These are phyloP conservation scores for Ladona fulva DNA, from an alignment of 1,140 invertebrate genomes.

Conservation along the genomic window DNA sequence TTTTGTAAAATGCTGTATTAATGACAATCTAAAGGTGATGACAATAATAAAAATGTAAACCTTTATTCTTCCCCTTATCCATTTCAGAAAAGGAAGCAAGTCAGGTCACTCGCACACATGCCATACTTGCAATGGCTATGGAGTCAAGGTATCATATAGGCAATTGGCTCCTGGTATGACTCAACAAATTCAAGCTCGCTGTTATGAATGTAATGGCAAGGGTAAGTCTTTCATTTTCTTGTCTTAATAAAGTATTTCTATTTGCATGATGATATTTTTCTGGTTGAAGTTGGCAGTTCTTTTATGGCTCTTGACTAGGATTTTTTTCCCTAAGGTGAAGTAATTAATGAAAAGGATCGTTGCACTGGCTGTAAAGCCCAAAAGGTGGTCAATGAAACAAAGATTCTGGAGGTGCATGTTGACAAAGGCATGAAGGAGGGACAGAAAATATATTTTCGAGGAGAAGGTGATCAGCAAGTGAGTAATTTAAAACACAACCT, in stretches of 20 bases:
- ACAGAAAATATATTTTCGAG: constrained; percentile 75
- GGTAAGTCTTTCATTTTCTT: constrained; percentile 29
- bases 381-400: constrained; percentile 66
- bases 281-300: background rate
- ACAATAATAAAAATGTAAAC: background rate
- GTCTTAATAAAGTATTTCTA: background rate
- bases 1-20: too few species aligned
- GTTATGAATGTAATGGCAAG: constrained; percentile 55
- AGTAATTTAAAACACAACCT: too few species aligned
- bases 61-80: background rate
- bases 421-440: constrained; percentile 86
- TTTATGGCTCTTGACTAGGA: background rate
- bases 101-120: constrained; percentile 62
- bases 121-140: constrained; percentile 64
- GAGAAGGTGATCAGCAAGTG: constrained; percentile 79
- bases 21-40: background rate
- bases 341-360: constrained; percentile 69
- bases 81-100: constrained; percentile 56
- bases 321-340: constrained; percentile 43
- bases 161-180: constrained; percentile 73
- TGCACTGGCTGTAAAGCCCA: constrained; percentile 73
- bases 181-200: constrained; percentile 71
- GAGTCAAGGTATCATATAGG: constrained; percentile 56
- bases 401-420: constrained; percentile 80
- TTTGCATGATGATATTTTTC: background rate